These are phyloP conservation scores for Oceanodroma leucorhoa DNA, from an alignment of 2,797 vertebrate species.

Conservation along the genomic window DNA sequence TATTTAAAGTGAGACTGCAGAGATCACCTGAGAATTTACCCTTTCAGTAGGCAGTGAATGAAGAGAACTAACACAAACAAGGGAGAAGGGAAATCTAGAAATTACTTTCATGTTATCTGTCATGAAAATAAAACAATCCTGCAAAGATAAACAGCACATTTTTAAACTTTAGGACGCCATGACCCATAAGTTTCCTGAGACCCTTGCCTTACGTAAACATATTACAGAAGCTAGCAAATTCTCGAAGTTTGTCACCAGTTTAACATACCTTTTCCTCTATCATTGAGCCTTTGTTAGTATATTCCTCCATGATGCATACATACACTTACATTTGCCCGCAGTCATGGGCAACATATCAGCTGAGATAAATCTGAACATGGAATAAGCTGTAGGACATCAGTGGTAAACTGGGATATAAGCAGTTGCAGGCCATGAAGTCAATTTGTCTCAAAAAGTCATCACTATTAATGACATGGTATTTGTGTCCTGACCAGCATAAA, in stretches of 20 bases:
- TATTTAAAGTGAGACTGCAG: background rate
- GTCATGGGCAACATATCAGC: background rate
- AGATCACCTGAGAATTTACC: background rate
- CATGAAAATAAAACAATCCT: background rate
- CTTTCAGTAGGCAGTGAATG: background rate
- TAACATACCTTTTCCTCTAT: background rate
- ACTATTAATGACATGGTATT: background rate
- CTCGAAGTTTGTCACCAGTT: background rate
- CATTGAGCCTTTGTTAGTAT: background rate
- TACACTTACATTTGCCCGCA: background rate
- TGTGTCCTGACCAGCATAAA: background rate
- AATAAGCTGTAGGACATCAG: background rate
- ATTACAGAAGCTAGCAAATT: background rate
- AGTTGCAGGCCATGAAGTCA: background rate
- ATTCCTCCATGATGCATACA: background rate
- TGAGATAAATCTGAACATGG: background rate
- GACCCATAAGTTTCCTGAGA: background rate
- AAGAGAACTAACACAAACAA: background rate
- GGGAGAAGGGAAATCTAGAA: background rate
- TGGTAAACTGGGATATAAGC: background rate
- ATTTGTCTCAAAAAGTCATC: background rate
- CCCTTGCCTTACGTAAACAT: background rate
- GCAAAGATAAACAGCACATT: background rate
- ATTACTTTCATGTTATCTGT: background rate
- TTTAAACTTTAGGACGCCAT: background rate